Conservation (phyloP, 2,113 vertebrate genomes). For the Mugil cephalus region DNA sequence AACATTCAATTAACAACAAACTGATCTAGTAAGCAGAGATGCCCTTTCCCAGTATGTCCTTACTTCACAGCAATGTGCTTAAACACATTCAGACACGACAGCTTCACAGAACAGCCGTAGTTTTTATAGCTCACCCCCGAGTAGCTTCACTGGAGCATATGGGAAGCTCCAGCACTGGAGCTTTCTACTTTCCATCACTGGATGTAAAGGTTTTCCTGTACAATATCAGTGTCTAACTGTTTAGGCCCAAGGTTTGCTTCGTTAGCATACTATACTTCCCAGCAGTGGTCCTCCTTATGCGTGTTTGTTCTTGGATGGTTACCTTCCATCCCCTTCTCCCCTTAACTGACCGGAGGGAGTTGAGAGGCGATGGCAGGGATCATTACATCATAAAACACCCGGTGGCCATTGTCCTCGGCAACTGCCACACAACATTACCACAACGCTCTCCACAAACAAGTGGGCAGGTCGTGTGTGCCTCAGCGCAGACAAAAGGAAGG, state of each 20-base stretch:
- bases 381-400: conserved; percentile 74
- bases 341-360: conserved; percentile 53
- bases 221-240: neutral
- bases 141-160: conserved; percentile 14
- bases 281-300: conserved; percentile 12
- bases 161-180: neutral
- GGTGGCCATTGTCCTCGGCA: conserved; percentile 73
- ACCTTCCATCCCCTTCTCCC: conserved; percentile 53
- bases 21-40: conserved; percentile 26
- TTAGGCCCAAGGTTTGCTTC: conserved; percentile 22
- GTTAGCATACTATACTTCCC: conserved; percentile 21
- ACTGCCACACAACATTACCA: conserved; percentile 80
- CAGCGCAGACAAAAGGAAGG: neutral
- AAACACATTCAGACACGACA: conserved; percentile 31
- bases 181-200: neutral
- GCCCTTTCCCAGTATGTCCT: conserved; percentile 62
- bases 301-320: conserved; percentile 52
- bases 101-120: neutral
- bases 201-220: conserved; percentile 33
- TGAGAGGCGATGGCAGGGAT: conserved; percentile 78
- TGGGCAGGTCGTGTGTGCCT: conserved; percentile 54
- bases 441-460: conserved; percentile 46
- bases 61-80: conserved; percentile 59
- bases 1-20: conserved; percentile 54
- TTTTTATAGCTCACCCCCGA: conserved; percentile 19